Base-by-base conservation (phyloP, 2,797 vertebrate genomes). In the Lerista edwardsae region DNA sequence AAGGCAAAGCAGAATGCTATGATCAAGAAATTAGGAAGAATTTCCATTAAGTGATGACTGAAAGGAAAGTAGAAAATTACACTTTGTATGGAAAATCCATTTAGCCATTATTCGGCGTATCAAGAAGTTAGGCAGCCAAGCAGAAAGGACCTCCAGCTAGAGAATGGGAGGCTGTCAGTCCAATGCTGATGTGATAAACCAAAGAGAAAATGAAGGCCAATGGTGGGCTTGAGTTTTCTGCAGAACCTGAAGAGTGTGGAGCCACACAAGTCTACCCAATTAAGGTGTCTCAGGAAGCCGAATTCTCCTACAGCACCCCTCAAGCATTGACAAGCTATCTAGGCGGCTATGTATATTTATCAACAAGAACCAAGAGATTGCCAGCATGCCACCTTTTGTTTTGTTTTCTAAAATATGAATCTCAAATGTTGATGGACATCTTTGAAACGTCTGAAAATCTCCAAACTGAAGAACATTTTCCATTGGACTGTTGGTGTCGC, bases 131-230 rank as follows among this genome's bases (percentile, higher is more conserved):
- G 92, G 91, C 59, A 91, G 83, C 76, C 89, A 84, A 17, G 83
- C 84, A 92, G 91, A 94, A 90, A 90, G 87, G 89, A 84, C 75
- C 83, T 31, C 14, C 47, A 73, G 67, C 90, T 86, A 93, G 91
- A 94, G 91, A 93, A 91, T 88, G 92, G 91, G 91, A 93, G 90
- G 88, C 90, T 93, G 89, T 90, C 91, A 91, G 89, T 93, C 87
- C 27, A 57, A 72, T 59, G 59, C 34, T 36, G 51, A 71, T 14
- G 19, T 31, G 27, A 29, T 39, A 69, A 65, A 34, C 21, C 5
- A 61, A 74, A 39, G 59, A 74, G 31, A 73, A n/a, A 61, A 47
- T 27, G 41, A 72, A 62, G 71, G n/a, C n/a, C 36, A 27, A 55
- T 62, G 19, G 11, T 39, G 51, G 57, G 21, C 71, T 82, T 64